Evolutionary conservation across 2,888 invertebrate species (phyloP), one percentile per base, ranked within the genome.

Genomic region (Deilephila porcellus): DNA sequence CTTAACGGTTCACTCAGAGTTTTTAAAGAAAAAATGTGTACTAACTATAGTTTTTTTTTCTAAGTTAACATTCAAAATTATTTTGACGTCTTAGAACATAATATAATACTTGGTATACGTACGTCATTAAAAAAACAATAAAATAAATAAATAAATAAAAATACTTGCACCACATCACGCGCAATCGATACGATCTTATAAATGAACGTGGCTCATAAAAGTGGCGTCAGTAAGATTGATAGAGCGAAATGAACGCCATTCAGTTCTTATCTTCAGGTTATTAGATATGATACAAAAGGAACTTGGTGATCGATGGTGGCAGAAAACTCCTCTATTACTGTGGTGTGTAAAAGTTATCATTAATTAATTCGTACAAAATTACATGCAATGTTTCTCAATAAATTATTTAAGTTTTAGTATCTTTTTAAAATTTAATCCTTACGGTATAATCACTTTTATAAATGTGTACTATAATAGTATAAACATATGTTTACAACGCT

Each of bases 171-270:
- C 34, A 67, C 34, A 67, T 59, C 72, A 45, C 19, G 34, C 19
- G 37, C 56, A 37, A 56, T 72, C 32, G 56, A 37, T 59, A 34
- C 34, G 72, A 72, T 73, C 53, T 73, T 59, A 75, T 78, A 79
- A 79, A 76, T 76, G 79, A 79, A 76, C 74, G 76, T 37, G 45
- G 71, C 72, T 74, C 73, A 73, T 76, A 76, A 76, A 76, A 71
- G 71, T 72, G 60, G 79, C 75, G 81, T 74, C 77, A 75, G 77
- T 52, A 80, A 80, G 81, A 81, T 81, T 81, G 81, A 81, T 81
- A 76, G 81, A 73, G 74, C 73, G 45, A 60, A 72, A 72, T 70
- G 45, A 70, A 71, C 34, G 56, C 19, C 56, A 25, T 56, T 72
- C 73, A 45, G 32, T 71, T 75, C 73, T 80, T 79, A 79, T 78